A percentile compares a stretch with the other conserved stretches of the same genome.
Evolutionary conservation across 1,140 invertebrate species (phyloP).

Genomic region (Zaprionus capensis): DNA sequence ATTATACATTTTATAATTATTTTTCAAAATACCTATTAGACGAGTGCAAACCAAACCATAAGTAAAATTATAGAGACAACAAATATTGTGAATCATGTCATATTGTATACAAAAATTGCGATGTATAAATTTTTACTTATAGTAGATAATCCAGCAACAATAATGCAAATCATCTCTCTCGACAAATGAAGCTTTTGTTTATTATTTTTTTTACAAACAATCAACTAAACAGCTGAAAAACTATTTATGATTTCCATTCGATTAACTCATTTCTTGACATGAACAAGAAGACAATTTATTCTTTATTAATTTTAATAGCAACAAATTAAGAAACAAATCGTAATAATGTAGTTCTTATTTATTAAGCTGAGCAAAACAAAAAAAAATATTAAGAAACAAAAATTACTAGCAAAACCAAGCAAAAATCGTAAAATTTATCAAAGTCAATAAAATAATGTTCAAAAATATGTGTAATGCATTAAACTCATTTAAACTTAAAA

Average conservation of each 20-base stretch:
- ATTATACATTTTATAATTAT: constrained; percentile 42
- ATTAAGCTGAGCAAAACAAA: constrained; percentile 71
- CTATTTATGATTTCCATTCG: constrained; percentile 57
- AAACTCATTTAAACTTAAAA: constrained; percentile 75
- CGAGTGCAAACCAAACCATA: constrained; percentile 53
- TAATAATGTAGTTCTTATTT: constrained; percentile 66
- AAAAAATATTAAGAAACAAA: constrained; percentile 60
- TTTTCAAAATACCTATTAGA: constrained; percentile 53
- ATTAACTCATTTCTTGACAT: constrained; percentile 57
- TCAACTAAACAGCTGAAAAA: constrained; percentile 40
- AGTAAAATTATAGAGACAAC: constrained; percentile 33
- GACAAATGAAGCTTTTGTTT: constrained; percentile 36
- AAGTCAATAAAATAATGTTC: constrained; percentile 83
- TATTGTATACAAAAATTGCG: constrained; percentile 63
- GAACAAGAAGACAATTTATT: constrained; percentile 52
- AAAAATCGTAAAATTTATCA: constrained; percentile 72
- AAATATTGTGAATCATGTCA: constrained; percentile 63
- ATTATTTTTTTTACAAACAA: constrained; percentile 32
- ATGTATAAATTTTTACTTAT: constrained; percentile 70
- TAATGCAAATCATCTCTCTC: constrained; percentile 28
- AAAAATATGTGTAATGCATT: constrained; percentile 79
- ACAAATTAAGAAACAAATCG: constrained; percentile 60
- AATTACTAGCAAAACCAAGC: constrained; percentile 72
- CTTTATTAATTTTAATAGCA: constrained; percentile 53
- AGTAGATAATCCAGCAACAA: constrained; percentile 48